Base-by-base conservation (phyloP, 2,113 vertebrate species). In the Gallinago undulata region DNA sequence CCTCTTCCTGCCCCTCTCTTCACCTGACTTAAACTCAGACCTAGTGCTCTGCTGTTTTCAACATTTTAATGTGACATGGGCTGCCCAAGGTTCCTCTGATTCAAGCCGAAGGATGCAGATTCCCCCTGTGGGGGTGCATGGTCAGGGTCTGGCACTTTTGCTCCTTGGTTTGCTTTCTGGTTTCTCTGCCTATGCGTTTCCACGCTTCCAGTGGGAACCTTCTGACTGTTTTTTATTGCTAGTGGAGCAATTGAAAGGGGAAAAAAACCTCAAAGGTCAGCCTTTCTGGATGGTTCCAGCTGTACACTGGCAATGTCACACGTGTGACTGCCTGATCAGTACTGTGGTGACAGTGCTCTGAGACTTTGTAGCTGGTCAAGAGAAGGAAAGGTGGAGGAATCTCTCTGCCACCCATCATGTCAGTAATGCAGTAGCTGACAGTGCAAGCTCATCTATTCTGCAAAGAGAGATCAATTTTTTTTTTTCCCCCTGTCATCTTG, bases 51-150 rank as follows among this genome's bases (percentile, higher is more conserved):
- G 87, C 93, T 74, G 96, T 95, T 96, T 95, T 97, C 97, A 97
- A 95, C 97, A 97, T 97, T 96, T 97, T 96, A 97, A 96, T 90
- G 91, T 92, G 95, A 93, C 95, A 74, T 96, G 96, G 95, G 93
- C 95, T 93, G 89, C 62, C 77, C 81, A 45, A 66, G 56, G 31
- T 37, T 73, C 62, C 77, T 78, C 79, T 60, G 62, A 53, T 53
- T 81, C 31, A 1, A 9, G 66, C 72, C 35, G 0, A 3, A 64
- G 66, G 80, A 16, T 31, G 57, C 56, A 11, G 51, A 35, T 84
- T 64, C 19, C 24, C 64, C 55, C 43, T 6, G 1, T 4, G 24
- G 13, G 22, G 74, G 11, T 17, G 47, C 7, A 0, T 7, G 37
- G 62, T 77, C 73, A 81, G 64, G 68, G 19, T 63, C 75, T 79